A percentile compares a stretch with the other conserved stretches of the same genome.
These are phyloP conservation scores for Drosophila ustulata DNA, from an alignment of 2,888 invertebrate species.

Conservation along the genomic window DNA sequence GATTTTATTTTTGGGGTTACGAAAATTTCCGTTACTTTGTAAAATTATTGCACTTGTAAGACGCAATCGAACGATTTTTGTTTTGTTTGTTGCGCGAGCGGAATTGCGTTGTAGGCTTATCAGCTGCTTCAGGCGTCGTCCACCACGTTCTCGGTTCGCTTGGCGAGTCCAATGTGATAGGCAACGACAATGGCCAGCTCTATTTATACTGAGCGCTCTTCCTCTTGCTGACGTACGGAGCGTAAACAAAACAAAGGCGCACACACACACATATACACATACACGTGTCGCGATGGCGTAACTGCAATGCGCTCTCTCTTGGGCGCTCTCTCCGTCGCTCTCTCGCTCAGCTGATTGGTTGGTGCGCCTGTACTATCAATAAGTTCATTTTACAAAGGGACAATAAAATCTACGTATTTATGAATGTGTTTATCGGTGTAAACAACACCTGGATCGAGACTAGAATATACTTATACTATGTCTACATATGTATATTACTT, in stretches of 20 bases:
- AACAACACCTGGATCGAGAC: conserved; percentile 3
- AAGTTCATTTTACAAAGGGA: conserved; percentile 19
- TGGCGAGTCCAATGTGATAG: conserved; percentile 36
- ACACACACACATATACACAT: conserved; percentile 6
- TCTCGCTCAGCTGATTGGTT: conserved; percentile 1
- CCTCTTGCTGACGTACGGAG: conserved; percentile 31
- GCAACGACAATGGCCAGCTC: conserved; percentile 3
- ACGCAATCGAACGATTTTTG: conserved; percentile 51
- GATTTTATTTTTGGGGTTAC: conserved; percentile 28
- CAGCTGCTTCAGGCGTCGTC: conserved; percentile 16
- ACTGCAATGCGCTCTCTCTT: conserved; percentile 24
- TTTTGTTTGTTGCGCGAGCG: conserved; percentile 29
- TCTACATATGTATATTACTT: background rate
- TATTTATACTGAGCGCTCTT: conserved; percentile 56
- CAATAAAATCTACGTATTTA: conserved; percentile 5
- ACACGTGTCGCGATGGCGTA: conserved; percentile 31
- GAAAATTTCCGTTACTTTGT: conserved; percentile 36
- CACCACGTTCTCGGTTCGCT: conserved; percentile 24
- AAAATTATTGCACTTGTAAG: conserved; percentile 39
- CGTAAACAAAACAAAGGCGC: conserved; percentile 52
- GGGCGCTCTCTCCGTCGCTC: conserved; percentile 4
- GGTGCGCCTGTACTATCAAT: conserved; percentile 15
- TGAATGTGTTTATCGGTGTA: conserved; percentile 7
- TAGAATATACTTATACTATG: conserved; percentile 1
- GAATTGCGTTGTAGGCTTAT: conserved; percentile 51